Evolutionary conservation across 1,140 invertebrate species (phyloP), one percentile per base, ranked within the genome.

Genomic region (Nephotettix cincticeps): DNA sequence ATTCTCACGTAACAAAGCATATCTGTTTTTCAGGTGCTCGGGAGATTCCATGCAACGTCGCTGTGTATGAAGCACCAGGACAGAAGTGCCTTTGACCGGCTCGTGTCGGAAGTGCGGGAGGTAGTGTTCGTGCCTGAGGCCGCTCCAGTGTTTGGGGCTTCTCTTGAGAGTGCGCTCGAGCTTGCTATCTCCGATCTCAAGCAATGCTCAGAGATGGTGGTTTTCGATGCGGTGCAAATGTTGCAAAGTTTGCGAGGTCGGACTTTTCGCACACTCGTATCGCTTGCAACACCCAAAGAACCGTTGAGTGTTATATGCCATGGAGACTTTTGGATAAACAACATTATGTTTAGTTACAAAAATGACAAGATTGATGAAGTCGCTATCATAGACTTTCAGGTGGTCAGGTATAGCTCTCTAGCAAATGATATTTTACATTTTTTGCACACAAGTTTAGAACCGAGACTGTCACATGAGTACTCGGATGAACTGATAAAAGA

Each of bases 271-370:
- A 68, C 43, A 9, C 68, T 75, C 51, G 27, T 68, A 17, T 29
- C 56, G 0, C 25, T 75, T 13, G 68, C 72, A 1, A 32, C 29
- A 23, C 72, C 73, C 9, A 70, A 56, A 28, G 73, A 74, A 32
- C 74, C 70, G 14, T 68, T 76, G 0, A 27, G 72, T 0, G 75
- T 76, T 13, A 70, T 75, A n/a, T 75, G 74, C 63, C 84, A 86
- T 73, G 85, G 85, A 9, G 84, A 86, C 74, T 83, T 84, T 28
- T 86, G 84, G 84, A 81, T 81, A 13, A 86, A 85, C 71, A 86
- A 86, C 71, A 83, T 86, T 72, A 80, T 86, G 80, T 86, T 84
- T 73, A 66, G 63, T 63, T 76, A 69, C 36, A 54, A 56, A 61
- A 70, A 78, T 75, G 72, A 76, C 25, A 73, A 63, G 4, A 43